Conservation (phyloP, 2,888 invertebrate species). For the Plagodis dolabraria region DNA sequence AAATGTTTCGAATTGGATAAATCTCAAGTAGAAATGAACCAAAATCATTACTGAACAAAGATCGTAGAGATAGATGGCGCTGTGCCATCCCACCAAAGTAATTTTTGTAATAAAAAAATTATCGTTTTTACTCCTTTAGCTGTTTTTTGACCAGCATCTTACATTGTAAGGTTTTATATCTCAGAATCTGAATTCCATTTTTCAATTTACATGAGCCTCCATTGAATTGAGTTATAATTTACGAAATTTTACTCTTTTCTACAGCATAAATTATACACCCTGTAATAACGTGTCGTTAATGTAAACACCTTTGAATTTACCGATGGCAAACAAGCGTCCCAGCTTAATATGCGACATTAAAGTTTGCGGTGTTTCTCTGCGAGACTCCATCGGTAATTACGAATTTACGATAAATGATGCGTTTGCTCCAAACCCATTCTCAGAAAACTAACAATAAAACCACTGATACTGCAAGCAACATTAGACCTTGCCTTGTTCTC, state of each 20-base stretch:
- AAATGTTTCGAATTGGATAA: no score
- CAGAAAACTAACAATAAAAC: conserved; percentile 36
- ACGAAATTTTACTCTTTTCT: conserved; percentile 31
- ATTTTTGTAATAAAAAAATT: no score
- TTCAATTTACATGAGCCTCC: conserved; percentile 37
- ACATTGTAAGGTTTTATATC: neutral
- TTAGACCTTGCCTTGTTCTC: conserved; percentile 8
- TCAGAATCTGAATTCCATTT: conserved; percentile 20
- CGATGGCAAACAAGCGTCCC: conserved; percentile 45
- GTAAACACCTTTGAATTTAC: conserved; percentile 38
- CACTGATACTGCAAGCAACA: conserved; percentile 18
- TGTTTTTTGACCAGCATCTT: neutral
- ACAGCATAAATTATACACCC: conserved; percentile 38
- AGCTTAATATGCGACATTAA: conserved; percentile 66
- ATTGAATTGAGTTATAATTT: conserved; percentile 43
- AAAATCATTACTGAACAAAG: no score
- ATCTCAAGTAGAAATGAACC: no score
- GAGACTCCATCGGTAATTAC: conserved; percentile 68
- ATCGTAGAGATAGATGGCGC: no score
- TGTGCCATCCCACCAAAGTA: no score
- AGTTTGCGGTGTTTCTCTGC: conserved; percentile 58
- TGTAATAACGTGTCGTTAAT: conserved; percentile 43
- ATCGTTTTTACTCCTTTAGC: no score
- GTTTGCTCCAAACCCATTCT: conserved; percentile 51
- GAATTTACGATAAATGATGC: conserved; percentile 77